These are phyloP conservation scores for Antennarius striatus DNA, from an alignment of 2,113 vertebrate species.

Conservation along the genomic window DNA sequence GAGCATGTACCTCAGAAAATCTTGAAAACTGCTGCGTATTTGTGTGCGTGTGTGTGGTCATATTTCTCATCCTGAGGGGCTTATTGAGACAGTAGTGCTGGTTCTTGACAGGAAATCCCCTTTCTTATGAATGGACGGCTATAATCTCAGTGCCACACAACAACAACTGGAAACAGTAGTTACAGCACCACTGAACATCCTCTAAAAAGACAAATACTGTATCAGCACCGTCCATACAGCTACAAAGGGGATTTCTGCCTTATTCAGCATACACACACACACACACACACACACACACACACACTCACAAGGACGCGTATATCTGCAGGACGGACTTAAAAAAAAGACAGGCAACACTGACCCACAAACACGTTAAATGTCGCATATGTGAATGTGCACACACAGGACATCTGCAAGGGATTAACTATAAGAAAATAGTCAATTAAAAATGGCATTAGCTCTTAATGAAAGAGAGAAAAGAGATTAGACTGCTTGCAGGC, in stretches of 20 bases:
- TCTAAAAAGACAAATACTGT: conserved; percentile 52
- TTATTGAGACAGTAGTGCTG: conserved; percentile 47
- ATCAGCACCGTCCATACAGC: conserved; percentile 48
- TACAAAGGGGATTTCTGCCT: conserved; percentile 48
- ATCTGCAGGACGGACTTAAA: conserved; percentile 2
- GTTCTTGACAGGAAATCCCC: conserved; percentile 62
- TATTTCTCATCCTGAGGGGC: conserved; percentile 51
- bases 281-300: conserved; percentile 15
- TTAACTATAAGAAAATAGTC: conserved; percentile 53
- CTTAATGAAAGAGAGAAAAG: conserved; percentile 55
- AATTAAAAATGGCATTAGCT: conserved; percentile 58
- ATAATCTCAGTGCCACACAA: conserved; percentile 59
- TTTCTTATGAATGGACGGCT: conserved; percentile 64
- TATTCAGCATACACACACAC: conserved; percentile 28
- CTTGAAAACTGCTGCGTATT: conserved; percentile 16
- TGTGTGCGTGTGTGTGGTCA: conserved; percentile 12
- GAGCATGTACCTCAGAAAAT: conserved; percentile 16
- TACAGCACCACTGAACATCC: conserved; percentile 28
- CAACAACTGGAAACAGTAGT: conserved; percentile 52
- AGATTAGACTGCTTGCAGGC: conserved; percentile 57
- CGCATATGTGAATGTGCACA: conserved; percentile 29
- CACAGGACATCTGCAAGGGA: conserved; percentile 38
- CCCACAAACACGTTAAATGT: conserved; percentile 32
- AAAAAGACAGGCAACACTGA: conserved; percentile 15
- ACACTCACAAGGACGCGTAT: neutral